Base-by-base conservation (phyloP, 2,888 invertebrate genomes). In the Eupeodes latifasciatus region DNA sequence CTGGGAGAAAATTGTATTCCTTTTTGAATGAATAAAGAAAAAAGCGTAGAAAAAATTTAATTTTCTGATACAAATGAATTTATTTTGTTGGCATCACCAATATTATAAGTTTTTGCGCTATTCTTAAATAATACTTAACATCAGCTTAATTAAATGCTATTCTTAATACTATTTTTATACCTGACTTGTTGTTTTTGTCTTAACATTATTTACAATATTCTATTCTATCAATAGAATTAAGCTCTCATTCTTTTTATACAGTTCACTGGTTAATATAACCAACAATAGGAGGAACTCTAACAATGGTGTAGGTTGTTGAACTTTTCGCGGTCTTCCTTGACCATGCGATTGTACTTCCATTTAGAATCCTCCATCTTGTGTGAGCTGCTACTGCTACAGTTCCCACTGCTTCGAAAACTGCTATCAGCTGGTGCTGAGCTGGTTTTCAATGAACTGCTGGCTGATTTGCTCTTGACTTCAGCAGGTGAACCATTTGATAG, bases 261-360 rank as follows among this genome's bases (percentile, higher is more conserved):
- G 76, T 80, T 67, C 76, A 80, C 72, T 87, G 87, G 84, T 84
- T 87, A 87, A 87, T 84, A 34, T 87, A 87, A 87, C 87, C 87
- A 87, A 87, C 66, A 67, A 61, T 51, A 62, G 59, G 62, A 66
- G 59, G 27, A 55, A n/a, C 90, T 27, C 27, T 91, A 93, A 78
- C 91, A 93, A 91, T 92, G 93, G 90, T 93, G 93, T 90, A 93
- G 86, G 89, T 89, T 91, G 85, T 93, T 93, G 90, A 93, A 93
- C 84, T 92, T 91, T 40, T 92, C 91, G 36, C 93, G 93, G 81
- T 93, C 91, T 80, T 93, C 91, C 81, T 90, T 91, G 78, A 92
- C 91, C 93, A 93, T 93, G 40, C 92, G 90, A 82, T 93, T 93
- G 90, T 92, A 93, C 75, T 93, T 93, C 93, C 92, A 93, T 74